A percentile compares a stretch with the other conserved stretches of the same genome.
Conservation (phyloP, 2,888 invertebrate genomes). For the Calameuta filiformis region DNA sequence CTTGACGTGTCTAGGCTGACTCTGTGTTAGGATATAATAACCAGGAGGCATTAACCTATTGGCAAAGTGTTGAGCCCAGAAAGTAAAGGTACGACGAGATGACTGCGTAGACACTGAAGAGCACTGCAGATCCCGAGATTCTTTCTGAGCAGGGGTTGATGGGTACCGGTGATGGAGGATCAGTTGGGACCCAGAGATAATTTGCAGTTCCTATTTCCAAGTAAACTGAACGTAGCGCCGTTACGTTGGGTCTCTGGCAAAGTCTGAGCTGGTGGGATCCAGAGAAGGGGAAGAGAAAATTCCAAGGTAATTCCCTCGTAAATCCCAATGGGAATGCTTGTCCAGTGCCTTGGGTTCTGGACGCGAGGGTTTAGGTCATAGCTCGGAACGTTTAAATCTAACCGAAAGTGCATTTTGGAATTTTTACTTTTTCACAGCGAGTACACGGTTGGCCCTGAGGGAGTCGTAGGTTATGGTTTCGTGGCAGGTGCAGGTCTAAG, state of each 20-base stretch:
- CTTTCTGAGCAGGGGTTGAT: not conserved
- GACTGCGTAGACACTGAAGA: not conserved
- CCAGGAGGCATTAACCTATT: not conserved
- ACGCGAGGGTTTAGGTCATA: not conserved
- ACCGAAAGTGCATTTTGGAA: not conserved
- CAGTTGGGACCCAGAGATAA: not conserved
- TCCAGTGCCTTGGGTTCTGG: not conserved
- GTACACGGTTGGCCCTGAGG: not conserved
- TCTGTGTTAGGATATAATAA: not conserved
- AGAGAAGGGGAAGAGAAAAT: not conserved
- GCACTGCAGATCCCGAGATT: no score
- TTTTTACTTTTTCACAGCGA: not conserved
- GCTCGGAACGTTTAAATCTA: not conserved
- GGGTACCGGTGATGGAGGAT: not conserved
- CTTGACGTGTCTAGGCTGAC: not conserved
- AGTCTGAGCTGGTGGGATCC: not conserved
- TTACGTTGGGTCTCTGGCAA: not conserved
- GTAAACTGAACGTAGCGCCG: not conserved
- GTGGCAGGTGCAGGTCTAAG: slow-evolving; percentile 17
- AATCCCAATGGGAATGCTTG: not conserved
- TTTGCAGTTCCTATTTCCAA: slow-evolving; percentile 2
- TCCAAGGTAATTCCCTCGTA: not conserved
- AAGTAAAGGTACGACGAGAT: not conserved
- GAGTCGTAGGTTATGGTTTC: not conserved
- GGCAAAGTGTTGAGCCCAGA: not conserved